Evolutionary conservation across 2,888 invertebrate species (phyloP).

Genomic region (Malthinus seriepunctatus): DNA sequence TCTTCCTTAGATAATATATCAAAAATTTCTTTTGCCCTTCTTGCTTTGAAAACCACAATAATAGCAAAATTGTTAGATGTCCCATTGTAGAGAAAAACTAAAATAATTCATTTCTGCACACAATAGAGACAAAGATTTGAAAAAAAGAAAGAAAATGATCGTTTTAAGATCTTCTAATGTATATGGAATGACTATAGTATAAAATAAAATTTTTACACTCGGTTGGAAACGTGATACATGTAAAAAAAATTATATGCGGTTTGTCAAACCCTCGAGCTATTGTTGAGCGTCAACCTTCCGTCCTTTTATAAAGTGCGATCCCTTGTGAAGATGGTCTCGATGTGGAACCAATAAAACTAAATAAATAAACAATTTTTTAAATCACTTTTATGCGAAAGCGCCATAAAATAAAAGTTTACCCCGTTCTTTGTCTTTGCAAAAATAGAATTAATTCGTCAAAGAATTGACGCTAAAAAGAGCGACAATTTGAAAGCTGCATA

Average conservation of each 20-base stretch:
- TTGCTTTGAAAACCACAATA: slow-evolving; percentile 11
- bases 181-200: slow-evolving; percentile 27
- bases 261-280: slow-evolving; percentile 47
- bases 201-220: slow-evolving; percentile 42
- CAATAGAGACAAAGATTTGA: slow-evolving; percentile 11
- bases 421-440: not conserved
- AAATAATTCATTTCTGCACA: slow-evolving; percentile 17
- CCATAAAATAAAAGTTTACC: slow-evolving; percentile 3
- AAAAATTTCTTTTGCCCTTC: slow-evolving; percentile 12
- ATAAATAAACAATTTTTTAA: slow-evolving; percentile 32
- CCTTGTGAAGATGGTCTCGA: slow-evolving; percentile 22
- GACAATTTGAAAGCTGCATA: not conserved
- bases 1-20: not conserved
- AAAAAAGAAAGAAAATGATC: slow-evolving; percentile 20
- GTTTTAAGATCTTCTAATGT: slow-evolving; percentile 23
- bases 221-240: slow-evolving; percentile 41
- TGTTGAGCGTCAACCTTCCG: slow-evolving; percentile 34
- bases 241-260: slow-evolving; percentile 48
- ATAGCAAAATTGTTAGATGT: slow-evolving; percentile 4
- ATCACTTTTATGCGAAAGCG: slow-evolving; percentile 12
- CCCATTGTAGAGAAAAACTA: slow-evolving; percentile 13
- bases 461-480: not conserved
- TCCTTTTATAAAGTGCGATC: slow-evolving; percentile 26
- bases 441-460: not conserved
- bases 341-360: slow-evolving; percentile 30